Conservation (phyloP, 1,140 invertebrate genomes). For the Drosophila arizonae region DNA sequence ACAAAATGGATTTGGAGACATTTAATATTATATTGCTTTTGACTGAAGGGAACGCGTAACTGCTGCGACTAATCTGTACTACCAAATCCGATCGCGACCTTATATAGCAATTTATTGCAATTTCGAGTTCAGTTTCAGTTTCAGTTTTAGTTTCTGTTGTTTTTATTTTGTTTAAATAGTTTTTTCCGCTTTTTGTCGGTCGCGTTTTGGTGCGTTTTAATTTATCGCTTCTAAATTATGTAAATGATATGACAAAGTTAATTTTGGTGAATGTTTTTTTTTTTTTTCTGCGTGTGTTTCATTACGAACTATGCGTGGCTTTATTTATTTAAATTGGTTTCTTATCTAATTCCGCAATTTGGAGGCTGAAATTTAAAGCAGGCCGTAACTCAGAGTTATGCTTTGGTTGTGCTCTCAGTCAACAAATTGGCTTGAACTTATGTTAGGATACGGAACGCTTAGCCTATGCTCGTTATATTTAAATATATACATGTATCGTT, state of each 20-base stretch:
- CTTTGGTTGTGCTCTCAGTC: slow-evolving; percentile 11
- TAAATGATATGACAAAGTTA: slow-evolving; percentile 72
- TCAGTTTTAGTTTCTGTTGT: too few species aligned
- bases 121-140: slow-evolving; percentile 1
- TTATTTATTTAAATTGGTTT: slow-evolving; percentile 17
- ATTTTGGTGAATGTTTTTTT: slow-evolving; percentile 72
- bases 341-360: slow-evolving; percentile 32
- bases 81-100: slow-evolving; percentile 4
- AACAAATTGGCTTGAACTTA: slow-evolving; percentile 58
- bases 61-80: slow-evolving; percentile 2
- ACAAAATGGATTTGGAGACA: too few species aligned
- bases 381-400: slow-evolving; percentile 55
- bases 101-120: slow-evolving; percentile 31
- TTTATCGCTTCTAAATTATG: slow-evolving; percentile 77
- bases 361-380: slow-evolving; percentile 44
- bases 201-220: slow-evolving; percentile 57
- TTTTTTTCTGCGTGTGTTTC: slow-evolving; percentile 33
- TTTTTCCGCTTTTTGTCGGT: slow-evolving; percentile 3
- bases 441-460: slow-evolving; percentile 52
- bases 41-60: neutral
- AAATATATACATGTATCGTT: slow-evolving; percentile 65
- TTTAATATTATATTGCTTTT: neutral
- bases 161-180: neutral
- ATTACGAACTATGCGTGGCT: slow-evolving; percentile 43
- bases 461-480: slow-evolving; percentile 43